Evolutionary conservation across 2,797 vertebrate species (phyloP), one percentile per base, ranked within the genome.

Genomic region (Urocyon cinereoargenteus): DNA sequence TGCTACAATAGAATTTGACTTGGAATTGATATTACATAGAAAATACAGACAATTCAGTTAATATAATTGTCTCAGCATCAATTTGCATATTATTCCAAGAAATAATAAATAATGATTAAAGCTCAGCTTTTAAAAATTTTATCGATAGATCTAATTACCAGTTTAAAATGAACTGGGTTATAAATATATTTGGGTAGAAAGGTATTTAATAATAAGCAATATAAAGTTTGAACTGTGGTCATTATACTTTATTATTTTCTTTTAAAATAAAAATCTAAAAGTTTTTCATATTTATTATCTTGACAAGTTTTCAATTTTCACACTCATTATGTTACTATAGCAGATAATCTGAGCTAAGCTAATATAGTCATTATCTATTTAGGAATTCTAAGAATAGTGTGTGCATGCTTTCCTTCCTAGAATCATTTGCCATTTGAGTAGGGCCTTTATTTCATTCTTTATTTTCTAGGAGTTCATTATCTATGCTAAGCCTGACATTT

Each of bases 391-490:
- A 96, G 86, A 93, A 88, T 83, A 96, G 72, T 45, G 34, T 87
- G 68, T 85, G 36, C 66, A 55, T 85, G 4, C 81, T 94, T 97
- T 96, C 55, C 78, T 96, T 97, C 97, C 85, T 92, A 85, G 77
- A 97, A 86, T 88, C 77, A 96, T 97, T 97, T 97, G 77, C 97
- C 94, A 96, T 95, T 97, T 97, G 89, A 97, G 55, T 78, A 96
- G 75, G 92, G 72, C 28, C 51, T 97, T 97, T 97, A 94, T 97
- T 98, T 97, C 79, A 95, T 97, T 98, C 93, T 96, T 97, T 97
- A 97, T 97, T 97, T 98, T 97, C 94, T 85, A 97, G 84, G 84
- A 96, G 93, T 97, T 97, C 85, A 98, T 98, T 98, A 98, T 97
- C 93, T 94, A 98, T 97, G 97, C 87, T 84, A 94, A 94, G 94